Evolutionary conservation across 2,888 invertebrate genomes (phyloP), one percentile per base, ranked within the genome.

Genomic region (Folsomia candida): DNA sequence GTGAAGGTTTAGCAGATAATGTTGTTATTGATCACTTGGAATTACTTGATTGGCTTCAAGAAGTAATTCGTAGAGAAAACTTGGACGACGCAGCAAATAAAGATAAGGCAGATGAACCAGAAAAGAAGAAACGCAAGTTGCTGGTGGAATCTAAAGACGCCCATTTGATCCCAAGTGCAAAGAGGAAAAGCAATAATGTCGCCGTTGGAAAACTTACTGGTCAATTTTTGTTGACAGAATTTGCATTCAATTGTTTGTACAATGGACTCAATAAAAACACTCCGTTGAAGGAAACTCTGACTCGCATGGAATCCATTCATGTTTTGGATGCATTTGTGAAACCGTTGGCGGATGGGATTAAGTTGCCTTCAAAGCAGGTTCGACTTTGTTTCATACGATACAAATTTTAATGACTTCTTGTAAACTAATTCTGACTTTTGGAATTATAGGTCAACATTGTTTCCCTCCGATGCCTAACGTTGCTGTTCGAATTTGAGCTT

Each of bases 1-100:
- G 74, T 47, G 76, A 76, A 54, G 76, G 76, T n/a, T 51, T 76
- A n/a, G 59, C 71, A 18, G 74, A 74, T 27, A 76, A 76, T 28
- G 37, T 61, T 18, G 68, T 66, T 18, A 60, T 73, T 1, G 65
- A 73, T 60, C 69, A 68, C 24, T 20, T 64, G 22, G 73, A 73
- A n/a, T 51, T 76, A 9, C n/a, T 74, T 28, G 47, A 66, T 18
- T 76, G 76, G 76, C 37, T 76, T 18, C 14, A 72, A 6, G 65
- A 72, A 29, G 70, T 74, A 27, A 26, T 69, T 18, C 27, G 60
- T 2, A 71, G 72, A 29, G 72, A 76, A 26, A 27, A 27, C 0
- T n/a, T n/a, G 2, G 28, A 54, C 3, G 70, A 70, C 24, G 22
- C 14, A 1, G 14, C 22, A 0, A 60, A 51, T 9, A 61, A 6